Conservation (phyloP, 1,140 invertebrate species). For the Zaprionus tsacasi region DNA sequence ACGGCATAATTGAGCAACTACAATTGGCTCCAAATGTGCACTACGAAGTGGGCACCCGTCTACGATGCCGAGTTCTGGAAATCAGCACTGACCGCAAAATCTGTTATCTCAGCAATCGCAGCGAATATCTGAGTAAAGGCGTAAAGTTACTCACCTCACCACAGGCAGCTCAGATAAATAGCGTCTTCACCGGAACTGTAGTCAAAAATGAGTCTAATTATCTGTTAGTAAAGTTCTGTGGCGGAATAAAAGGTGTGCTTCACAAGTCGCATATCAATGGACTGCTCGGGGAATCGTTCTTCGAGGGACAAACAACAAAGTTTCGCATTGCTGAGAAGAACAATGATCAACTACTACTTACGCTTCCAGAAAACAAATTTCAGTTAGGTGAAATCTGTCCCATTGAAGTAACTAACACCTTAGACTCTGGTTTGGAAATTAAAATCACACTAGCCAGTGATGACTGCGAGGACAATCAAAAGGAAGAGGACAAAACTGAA, state of each 20-base stretch:
- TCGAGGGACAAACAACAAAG: conserved; percentile 86
- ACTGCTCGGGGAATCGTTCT: conserved; percentile 85
- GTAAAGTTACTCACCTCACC: conserved; percentile 85
- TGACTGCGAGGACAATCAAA: conserved; percentile 26
- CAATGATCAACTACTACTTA: conserved; percentile 59
- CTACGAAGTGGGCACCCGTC: conserved; percentile 53
- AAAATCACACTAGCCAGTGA: conserved; percentile 57
- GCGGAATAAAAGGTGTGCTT: conserved; percentile 86
- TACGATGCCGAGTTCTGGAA: conserved; percentile 85
- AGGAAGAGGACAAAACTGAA: conserved; percentile 33
- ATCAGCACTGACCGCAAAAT: conserved; percentile 78
- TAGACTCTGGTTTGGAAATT: conserved; percentile 83
- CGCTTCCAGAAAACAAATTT: conserved; percentile 72
- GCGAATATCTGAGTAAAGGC: conserved; percentile 85
- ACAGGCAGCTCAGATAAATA: conserved; percentile 84
- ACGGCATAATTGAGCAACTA: conserved; percentile 70
- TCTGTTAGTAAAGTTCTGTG: conserved; percentile 87
- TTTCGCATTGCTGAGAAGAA: conserved; percentile 65
- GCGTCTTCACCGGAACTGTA: conserved; percentile 86
- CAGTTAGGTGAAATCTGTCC: conserved; percentile 76
- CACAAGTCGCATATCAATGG: conserved; percentile 85
- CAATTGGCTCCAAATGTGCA: conserved; percentile 57
- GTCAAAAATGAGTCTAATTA: conserved; percentile 84
- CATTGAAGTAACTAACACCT: conserved; percentile 65
- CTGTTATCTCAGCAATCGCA: conserved; percentile 85